phyloP scores from a whole-genome alignment of 2,113 vertebrate species.

The Axis porcinus region DNA sequence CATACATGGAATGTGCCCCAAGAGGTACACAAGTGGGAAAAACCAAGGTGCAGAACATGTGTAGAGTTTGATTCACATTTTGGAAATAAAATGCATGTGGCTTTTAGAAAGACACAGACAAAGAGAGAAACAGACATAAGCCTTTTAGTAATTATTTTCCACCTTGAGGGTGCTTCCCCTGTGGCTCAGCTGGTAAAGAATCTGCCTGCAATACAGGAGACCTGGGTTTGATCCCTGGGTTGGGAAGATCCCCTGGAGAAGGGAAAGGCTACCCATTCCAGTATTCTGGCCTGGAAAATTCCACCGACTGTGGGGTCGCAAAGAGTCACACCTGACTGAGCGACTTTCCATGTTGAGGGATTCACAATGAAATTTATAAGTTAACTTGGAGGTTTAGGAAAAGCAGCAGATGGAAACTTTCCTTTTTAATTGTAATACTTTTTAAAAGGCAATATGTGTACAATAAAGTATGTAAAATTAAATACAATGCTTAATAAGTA shows the following conservation, averaged over 20 bases:
- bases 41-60: neutral
- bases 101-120: neutral
- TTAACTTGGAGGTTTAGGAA: neutral
- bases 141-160: neutral
- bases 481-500: neutral
- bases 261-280: neutral
- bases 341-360: neutral
- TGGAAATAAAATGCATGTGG: neutral
- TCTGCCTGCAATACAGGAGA: neutral
- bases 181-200: neutral
- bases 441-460: neutral
- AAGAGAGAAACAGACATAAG: neutral
- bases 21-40: neutral
- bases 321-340: neutral
- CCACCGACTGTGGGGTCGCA: neutral
- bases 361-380: neutral
- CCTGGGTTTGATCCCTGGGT: neutral
- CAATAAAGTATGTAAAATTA: neutral
- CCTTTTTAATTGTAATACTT: neutral
- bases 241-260: neutral
- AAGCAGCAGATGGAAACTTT: neutral
- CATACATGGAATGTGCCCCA: neutral
- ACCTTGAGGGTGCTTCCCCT: neutral
- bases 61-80: neutral
- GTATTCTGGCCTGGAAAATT: neutral